Evolutionary conservation across 2,113 vertebrate genomes (phyloP).

Genomic region (Physeter macrocephalus): DNA sequence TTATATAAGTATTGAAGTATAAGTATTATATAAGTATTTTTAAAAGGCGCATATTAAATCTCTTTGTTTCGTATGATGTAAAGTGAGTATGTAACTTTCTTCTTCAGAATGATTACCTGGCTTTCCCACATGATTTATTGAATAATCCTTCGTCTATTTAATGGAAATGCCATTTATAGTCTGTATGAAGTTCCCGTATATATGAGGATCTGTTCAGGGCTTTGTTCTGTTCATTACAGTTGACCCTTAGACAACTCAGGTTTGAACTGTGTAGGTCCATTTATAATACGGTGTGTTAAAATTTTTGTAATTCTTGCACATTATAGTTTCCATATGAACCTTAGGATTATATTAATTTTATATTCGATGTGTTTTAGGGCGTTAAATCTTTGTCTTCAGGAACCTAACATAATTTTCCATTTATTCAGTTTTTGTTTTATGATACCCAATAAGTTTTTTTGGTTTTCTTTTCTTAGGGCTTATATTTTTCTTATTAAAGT

Average conservation of each 20-base stretch:
- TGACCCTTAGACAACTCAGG: neutral
- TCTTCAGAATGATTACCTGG: neutral
- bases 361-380: neutral
- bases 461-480: neutral
- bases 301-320: neutral
- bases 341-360: neutral
- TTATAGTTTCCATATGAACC: neutral
- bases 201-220: neutral
- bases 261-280: neutral
- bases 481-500: neutral
- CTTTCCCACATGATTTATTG: neutral
- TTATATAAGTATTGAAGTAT: neutral
- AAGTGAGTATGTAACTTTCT: neutral
- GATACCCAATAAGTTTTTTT: neutral
- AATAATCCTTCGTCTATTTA: neutral
- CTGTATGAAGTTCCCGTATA: neutral
- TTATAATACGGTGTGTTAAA: neutral
- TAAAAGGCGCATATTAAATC: neutral
- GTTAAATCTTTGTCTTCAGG: neutral
- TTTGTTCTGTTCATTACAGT: neutral
- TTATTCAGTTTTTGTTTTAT: conserved; percentile 14
- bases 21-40: neutral
- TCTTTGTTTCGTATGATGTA: neutral
- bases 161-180: neutral
- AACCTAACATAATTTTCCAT: neutral